phyloP scores from a whole-genome alignment of 2,797 vertebrate genomes.

The Galaxias olidus region DNA sequence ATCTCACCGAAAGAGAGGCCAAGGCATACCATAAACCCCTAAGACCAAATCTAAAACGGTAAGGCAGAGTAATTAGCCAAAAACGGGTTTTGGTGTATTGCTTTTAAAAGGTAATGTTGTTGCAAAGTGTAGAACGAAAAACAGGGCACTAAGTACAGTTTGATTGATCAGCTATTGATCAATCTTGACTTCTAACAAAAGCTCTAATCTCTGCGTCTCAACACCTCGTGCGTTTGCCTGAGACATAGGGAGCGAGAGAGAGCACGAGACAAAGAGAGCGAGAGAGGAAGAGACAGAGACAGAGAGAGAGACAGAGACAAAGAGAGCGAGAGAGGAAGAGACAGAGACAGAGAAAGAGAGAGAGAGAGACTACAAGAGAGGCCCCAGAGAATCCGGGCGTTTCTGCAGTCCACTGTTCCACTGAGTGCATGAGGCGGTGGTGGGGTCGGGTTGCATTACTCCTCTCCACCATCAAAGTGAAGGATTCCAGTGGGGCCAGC shows the following conservation, averaged over 20 bases:
- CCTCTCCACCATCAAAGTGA: slow-evolving; percentile 14
- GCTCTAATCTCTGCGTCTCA: slow-evolving; percentile 21
- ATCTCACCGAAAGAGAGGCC: no score
- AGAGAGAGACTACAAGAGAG: slow-evolving; percentile 14
- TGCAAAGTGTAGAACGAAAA: not conserved
- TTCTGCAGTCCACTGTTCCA: slow-evolving; percentile 27
- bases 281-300: slow-evolving; percentile 8
- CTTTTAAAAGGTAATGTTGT: no score
- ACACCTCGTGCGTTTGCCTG: not conserved
- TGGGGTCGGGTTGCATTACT: slow-evolving; percentile 59
- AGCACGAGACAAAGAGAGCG: slow-evolving; percentile 1
- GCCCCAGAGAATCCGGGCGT: not conserved
- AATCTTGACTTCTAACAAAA: slow-evolving; percentile 31
- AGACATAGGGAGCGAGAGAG: slow-evolving; percentile 4
- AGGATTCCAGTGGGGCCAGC: slow-evolving; percentile 63
- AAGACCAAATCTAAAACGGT: no score
- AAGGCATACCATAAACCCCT: no score
- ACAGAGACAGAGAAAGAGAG: slow-evolving; percentile 5
- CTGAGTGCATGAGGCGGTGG: slow-evolving; percentile 34
- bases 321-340: not conserved
- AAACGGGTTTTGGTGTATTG: no score
- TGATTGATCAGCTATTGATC: slow-evolving; percentile 19
- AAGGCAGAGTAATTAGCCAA: no score
- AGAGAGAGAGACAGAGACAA: slow-evolving; percentile 16
- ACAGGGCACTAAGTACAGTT: not conserved